Conservation (phyloP, 2,888 invertebrate genomes). For the Creontiades dilutus region DNA sequence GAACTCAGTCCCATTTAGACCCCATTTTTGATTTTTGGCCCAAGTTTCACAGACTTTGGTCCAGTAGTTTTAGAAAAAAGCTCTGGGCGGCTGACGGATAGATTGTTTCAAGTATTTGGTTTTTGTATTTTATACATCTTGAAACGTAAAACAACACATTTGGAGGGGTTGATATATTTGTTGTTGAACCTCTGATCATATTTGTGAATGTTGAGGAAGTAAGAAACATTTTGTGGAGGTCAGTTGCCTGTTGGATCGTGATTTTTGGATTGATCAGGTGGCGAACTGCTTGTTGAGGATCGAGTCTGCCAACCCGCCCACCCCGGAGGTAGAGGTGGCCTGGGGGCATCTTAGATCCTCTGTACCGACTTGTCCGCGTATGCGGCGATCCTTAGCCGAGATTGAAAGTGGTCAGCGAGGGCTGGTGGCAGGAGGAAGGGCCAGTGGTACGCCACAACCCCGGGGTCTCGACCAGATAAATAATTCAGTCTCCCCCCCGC, state of each 20-base stretch:
- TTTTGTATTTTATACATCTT: too few relatives aligned
- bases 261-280: background rate
- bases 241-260: background rate
- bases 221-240: background rate
- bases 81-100: too few relatives aligned
- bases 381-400: background rate
- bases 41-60: too few relatives aligned
- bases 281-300: background rate
- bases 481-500: background rate
- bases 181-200: too few relatives aligned
- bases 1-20: too few relatives aligned
- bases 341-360: background rate
- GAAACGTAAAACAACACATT: too few relatives aligned
- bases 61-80: too few relatives aligned
- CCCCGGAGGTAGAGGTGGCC: background rate
- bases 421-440: background rate
- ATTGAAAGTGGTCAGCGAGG: constrained; percentile 13
- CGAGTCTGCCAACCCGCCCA: background rate
- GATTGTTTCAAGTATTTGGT: too few relatives aligned
- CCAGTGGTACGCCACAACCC: background rate
- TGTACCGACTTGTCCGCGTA: background rate
- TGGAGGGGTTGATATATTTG: too few relatives aligned
- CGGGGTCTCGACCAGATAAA: background rate
- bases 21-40: too few relatives aligned
- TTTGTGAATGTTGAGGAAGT: too few relatives aligned